A percentile compares a stretch with the other conserved stretches of the same genome.
Conservation (phyloP, 2,797 vertebrate genomes). For the Cryptoprocta ferox region DNA sequence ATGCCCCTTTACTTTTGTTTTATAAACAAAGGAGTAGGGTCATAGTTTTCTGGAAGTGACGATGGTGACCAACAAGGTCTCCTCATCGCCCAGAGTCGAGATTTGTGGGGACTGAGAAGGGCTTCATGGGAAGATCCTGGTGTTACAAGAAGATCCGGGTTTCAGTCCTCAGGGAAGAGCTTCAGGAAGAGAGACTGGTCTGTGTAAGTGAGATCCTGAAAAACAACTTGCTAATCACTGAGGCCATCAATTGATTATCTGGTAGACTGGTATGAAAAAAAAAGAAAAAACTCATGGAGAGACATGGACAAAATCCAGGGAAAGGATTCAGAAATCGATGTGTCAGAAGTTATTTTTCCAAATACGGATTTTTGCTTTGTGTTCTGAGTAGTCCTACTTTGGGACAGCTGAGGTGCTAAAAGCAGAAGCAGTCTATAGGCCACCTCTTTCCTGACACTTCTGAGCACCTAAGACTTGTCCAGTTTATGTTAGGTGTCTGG, state of each 20-base stretch:
- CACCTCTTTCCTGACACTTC: not conserved
- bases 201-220: not conserved
- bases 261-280: not conserved
- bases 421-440: not conserved
- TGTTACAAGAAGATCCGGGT: not conserved
- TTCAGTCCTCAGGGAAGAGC: not conserved
- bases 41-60: not conserved
- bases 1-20: not conserved
- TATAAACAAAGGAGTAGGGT: not conserved
- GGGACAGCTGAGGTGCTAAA: not conserved
- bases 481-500: not conserved
- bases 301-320: not conserved
- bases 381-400: not conserved
- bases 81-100: not conserved
- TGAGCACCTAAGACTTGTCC: too few relatives aligned
- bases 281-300: not conserved
- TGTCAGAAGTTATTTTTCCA: not conserved
- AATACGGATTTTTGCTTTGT: not conserved
- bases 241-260: not conserved
- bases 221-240: not conserved
- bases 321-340: not conserved
- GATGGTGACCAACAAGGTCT: accelerated
- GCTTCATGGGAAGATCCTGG: not conserved
- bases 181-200: not conserved
- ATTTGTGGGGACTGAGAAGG: not conserved